Evolutionary conservation across 2,888 invertebrate genomes (phyloP), one percentile per base, ranked within the genome.

Genomic region (Hirtodrosophila alboralis): DNA sequence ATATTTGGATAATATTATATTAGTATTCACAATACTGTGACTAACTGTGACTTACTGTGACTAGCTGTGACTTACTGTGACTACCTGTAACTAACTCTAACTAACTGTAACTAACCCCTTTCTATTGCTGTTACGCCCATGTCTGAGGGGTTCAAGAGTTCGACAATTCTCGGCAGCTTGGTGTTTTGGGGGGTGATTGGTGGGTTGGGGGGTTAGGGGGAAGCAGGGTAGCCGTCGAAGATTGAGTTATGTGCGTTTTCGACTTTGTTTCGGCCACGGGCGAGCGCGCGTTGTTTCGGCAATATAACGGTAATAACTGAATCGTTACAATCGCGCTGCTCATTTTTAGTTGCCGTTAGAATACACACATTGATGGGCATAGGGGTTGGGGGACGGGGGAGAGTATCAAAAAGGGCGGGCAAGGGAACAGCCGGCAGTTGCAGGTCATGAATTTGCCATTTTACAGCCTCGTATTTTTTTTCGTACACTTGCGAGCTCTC

Each of bases 371-470:
- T 49, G 48, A 16, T 7, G 48, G 1, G 14, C 12, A 12, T 2
- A 14, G 3, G n/a, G 21, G 21, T n/a, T 1, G 26, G 3, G 37
- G 4, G 9, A n/a, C n/a, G 14, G 30, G n/a, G 16, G 4, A 2
- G 6, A 12, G 16, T 5, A 8, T 27, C 9, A 27, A 4, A 9
- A 14, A 18, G 31, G 23, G 4, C n/a, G n/a, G 8, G 14, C 3
- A 6, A 14, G 9, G 27, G n/a, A 30, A 38, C 52, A 53, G 52
- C 45, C 56, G 70, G 76, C 84, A 80, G 86, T 87, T 84, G 89
- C 89, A 84, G 81, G 89, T 88, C 90, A 90, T 90, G 90, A 89
- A 89, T 90, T 90, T 86, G 84, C 87, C 90, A 88, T 90, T 89
- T 89, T 89, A 90, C 88, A 90, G 88, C 90, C 90, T 89, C 88